These are phyloP conservation scores for Coelinius sp. DNA, from an alignment of 2,888 invertebrate species.

Conservation along the genomic window DNA sequence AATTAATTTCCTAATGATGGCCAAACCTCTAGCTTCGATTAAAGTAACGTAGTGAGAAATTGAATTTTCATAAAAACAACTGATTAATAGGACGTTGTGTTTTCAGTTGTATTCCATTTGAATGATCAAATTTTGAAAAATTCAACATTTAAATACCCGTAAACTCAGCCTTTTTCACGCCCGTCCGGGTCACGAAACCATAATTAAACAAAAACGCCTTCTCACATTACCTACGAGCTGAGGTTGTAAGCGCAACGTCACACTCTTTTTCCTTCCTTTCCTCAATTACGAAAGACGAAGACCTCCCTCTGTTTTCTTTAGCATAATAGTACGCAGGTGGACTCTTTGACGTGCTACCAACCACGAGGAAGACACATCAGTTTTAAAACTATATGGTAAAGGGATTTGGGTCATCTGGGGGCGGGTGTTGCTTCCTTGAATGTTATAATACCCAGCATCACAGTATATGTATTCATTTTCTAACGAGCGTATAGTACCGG, in stretches of 20 bases:
- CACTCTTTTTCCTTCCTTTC: background rate
- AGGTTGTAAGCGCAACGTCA: background rate
- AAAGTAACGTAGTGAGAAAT: background rate
- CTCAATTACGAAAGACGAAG: constrained; percentile 4
- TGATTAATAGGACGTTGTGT: background rate
- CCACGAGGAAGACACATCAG: constrained; percentile 23
- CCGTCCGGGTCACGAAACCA: background rate
- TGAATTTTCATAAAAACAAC: background rate
- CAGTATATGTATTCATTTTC: constrained; percentile 37
- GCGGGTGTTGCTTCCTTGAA: constrained; percentile 31
- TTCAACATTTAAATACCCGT: background rate
- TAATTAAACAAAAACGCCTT: constrained; percentile 27
- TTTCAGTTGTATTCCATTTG: background rate
- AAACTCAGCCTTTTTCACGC: background rate
- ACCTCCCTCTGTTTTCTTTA: constrained; percentile 3
- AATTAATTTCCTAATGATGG: too few relatives aligned
- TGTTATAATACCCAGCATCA: constrained; percentile 14
- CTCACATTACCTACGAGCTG: background rate
- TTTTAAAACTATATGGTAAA: constrained; percentile 28
- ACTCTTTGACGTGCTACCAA: background rate
- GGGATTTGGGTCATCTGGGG: constrained; percentile 39
- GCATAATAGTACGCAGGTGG: constrained; percentile 6
- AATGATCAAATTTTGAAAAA: background rate
- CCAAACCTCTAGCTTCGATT: too few relatives aligned
- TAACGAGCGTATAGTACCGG: constrained; percentile 40